These are phyloP conservation scores for Acromyrmex heyeri DNA, from an alignment of 1,140 invertebrate species.

Conservation along the genomic window DNA sequence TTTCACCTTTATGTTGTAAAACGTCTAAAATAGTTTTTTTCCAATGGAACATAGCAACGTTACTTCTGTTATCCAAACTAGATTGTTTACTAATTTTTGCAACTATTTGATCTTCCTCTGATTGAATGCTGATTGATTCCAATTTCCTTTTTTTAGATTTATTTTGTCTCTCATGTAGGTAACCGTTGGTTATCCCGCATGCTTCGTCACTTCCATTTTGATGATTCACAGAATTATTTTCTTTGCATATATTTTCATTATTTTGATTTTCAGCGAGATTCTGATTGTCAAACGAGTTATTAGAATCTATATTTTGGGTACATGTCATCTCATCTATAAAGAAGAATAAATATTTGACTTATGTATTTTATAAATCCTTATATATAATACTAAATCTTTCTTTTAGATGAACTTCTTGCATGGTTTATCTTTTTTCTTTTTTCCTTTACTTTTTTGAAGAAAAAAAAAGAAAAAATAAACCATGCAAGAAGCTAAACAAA, in stretches of 20 bases:
- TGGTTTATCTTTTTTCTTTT: too few species aligned
- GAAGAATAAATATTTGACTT: not conserved
- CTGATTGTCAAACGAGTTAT: not conserved
- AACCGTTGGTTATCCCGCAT: conserved; percentile 30
- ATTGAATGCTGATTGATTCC: conserved; percentile 13
- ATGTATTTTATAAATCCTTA: not conserved
- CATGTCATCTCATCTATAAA: not conserved
- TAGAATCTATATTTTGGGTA: not conserved
- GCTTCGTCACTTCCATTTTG: conserved; percentile 56
- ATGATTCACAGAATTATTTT: conserved; percentile 70
- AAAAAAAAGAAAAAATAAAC: too few species aligned
- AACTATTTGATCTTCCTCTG: conserved; percentile 29
- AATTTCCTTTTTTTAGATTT: conserved; percentile 70
- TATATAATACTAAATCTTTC: not conserved
- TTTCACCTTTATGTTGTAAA: conserved; percentile 80
- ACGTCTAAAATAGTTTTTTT: conserved; percentile 82
- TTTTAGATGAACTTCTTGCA: too few species aligned
- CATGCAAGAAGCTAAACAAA: too few species aligned
- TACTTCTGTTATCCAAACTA: conserved; percentile 59
- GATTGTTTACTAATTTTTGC: conserved; percentile 21
- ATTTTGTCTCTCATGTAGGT: conserved; percentile 58
- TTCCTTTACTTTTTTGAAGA: too few species aligned
- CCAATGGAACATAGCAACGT: conserved; percentile 78
- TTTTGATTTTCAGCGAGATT: conserved; percentile 81
- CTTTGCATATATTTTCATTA: conserved; percentile 82